Base-by-base conservation (phyloP, 1,140 invertebrate species). In the Goniozus legneri region DNA sequence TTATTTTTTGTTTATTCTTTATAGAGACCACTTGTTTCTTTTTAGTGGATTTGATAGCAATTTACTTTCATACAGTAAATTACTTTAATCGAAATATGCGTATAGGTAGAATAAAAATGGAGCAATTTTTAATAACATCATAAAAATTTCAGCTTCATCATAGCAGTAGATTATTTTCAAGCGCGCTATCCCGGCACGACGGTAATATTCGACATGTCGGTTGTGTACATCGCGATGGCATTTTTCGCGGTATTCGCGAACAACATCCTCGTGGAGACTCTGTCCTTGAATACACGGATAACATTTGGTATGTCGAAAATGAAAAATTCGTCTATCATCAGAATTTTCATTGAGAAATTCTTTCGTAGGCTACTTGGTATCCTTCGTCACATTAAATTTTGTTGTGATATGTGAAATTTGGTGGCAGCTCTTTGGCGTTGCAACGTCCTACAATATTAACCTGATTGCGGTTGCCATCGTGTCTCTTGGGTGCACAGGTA, bases 181-280 rank as follows among this genome's bases (percentile, higher is more conserved):
- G 76, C 77, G 1, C 80, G 86, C 35, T 95, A 90, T 73, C 89
- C 90, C 1, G 82, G 82, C 12, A 85, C 87, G 0, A 89, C 88
- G 0, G 89, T 95, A 42, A 85, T 94, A 52, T 91, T 94, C 68
- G 91, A 95, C 69, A 92, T 95, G 86, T 92, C 89, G 12, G 81
- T 91, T 22, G 88, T 92, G 18, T 95, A 94, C 67, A 93, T 95
- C 50, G 79, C 87, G 8, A 85, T 89, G 47, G 90, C 91, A 19
- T 91, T 93, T 58, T 80, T 88, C 21, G 89, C 91, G 12, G 91
- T 95, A 1, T 76, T 92, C 40, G 80, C 86, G 18, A 95, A 93
- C 67, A 95, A 94, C 64, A 74, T 92, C 21, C 69, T 95, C 2
- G 82, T 95, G 1, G 89, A 93, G 60, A 78, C 86, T n/a, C 80